phyloP scores from a whole-genome alignment of 2,888 invertebrate genomes.

The Byasa hedistus region DNA sequence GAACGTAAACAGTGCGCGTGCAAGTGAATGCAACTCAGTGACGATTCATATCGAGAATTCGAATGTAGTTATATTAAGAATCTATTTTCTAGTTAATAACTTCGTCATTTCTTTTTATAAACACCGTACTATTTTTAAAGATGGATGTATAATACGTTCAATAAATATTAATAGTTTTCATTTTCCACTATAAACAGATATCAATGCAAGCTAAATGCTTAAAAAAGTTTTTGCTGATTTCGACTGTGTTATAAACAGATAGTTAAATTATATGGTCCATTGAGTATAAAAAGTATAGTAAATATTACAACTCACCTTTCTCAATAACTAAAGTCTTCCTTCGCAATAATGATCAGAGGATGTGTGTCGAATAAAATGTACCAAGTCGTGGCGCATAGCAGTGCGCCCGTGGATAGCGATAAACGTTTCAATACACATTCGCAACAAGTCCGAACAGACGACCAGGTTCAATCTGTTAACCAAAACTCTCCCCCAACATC shows the following conservation, averaged over 20 bases:
- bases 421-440: constrained; percentile 80
- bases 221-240: background rate
- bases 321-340: constrained; percentile 72
- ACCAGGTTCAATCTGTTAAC: constrained; percentile 63
- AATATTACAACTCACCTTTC: constrained; percentile 50
- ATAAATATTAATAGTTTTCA: too few species aligned
- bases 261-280: background rate
- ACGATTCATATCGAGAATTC: background rate
- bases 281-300: background rate
- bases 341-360: constrained; percentile 90
- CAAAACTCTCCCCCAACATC: constrained; percentile 72
- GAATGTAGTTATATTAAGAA: constrained; percentile 6
- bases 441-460: constrained; percentile 71
- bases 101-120: background rate
- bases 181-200: background rate
- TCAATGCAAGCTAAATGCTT: background rate
- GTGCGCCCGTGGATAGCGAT: constrained; percentile 82
- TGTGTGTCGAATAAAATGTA: constrained; percentile 87
- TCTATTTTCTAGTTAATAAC: background rate
- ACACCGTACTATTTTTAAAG: background rate
- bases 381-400: constrained; percentile 88
- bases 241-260: background rate
- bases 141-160: background rate
- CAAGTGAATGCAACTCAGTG: constrained; percentile 5
- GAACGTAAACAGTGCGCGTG: constrained; percentile 37